A percentile compares a stretch with the other conserved stretches of the same genome.
phyloP scores from a whole-genome alignment of 2,888 invertebrate genomes.

The Cryptus viduatorius region DNA sequence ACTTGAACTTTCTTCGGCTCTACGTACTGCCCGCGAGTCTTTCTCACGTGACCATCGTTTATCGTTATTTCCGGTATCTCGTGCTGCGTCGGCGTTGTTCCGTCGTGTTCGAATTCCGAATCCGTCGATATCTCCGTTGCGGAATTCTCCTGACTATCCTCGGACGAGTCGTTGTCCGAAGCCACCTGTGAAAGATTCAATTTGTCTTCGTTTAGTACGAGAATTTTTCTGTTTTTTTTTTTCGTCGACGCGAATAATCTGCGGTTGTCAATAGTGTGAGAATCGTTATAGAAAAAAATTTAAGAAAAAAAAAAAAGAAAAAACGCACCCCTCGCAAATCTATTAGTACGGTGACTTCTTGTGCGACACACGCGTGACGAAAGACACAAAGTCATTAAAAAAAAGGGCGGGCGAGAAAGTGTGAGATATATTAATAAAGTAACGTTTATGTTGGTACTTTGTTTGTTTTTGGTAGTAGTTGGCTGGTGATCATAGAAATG shows the following conservation, averaged over 20 bases:
- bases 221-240: not conserved
- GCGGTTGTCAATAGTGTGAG: slow-evolving; percentile 43
- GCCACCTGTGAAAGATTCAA: slow-evolving; percentile 86
- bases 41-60: slow-evolving; percentile 88
- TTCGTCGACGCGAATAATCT: slow-evolving; percentile 2
- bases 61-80: slow-evolving; percentile 92
- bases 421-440: slow-evolving; percentile 69
- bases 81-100: slow-evolving; percentile 88
- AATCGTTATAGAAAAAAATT: slow-evolving; percentile 40
- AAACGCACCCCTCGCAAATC: slow-evolving; percentile 35
- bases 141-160: slow-evolving; percentile 92
- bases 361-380: slow-evolving; percentile 18
- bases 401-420: slow-evolving; percentile 56
- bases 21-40: slow-evolving; percentile 85
- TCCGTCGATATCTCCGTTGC: slow-evolving; percentile 97
- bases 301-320: not conserved
- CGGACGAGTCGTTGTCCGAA: slow-evolving; percentile 88
- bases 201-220: slow-evolving; percentile 9
- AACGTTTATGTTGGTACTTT: slow-evolving; percentile 33
- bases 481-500: slow-evolving; percentile 74
- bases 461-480: slow-evolving; percentile 57
- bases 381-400: slow-evolving; percentile 5
- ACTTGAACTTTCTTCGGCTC: slow-evolving; percentile 88
- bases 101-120: slow-evolving; percentile 96
- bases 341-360: slow-evolving; percentile 50